Conservation (phyloP, 2,797 vertebrate genomes). For the Galaxias olidus region DNA sequence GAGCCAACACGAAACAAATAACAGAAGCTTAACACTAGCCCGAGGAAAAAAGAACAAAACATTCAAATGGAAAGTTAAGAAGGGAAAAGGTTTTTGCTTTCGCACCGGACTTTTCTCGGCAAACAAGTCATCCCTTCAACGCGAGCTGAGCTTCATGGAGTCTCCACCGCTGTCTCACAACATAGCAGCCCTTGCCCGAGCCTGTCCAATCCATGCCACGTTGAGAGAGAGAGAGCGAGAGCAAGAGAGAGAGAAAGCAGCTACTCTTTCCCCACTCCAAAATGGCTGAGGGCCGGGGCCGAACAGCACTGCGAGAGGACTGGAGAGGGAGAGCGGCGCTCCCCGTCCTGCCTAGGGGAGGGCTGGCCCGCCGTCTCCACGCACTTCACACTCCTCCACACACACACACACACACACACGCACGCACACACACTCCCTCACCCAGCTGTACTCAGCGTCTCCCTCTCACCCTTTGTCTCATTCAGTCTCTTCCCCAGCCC, state of each 20-base stretch:
- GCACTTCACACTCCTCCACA: no score
- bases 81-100: conserved; percentile 62
- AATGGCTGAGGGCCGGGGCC: conserved; percentile 79
- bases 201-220: conserved; percentile 77
- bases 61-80: conserved; percentile 61
- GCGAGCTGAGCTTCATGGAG: conserved; percentile 57
- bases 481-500: conserved; percentile 57
- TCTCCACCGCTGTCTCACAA: conserved; percentile 60
- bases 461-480: conserved; percentile 57
- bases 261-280: conserved; percentile 73
- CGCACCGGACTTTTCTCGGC: conserved; percentile 62
- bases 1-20: conserved; percentile 45
- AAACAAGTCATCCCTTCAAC: conserved; percentile 72
- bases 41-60: conserved; percentile 42
- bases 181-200: conserved; percentile 60
- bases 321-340: conserved; percentile 63
- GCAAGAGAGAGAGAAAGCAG: conserved; percentile 40
- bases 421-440: conserved; percentile 7
- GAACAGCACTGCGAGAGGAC: conserved; percentile 59
- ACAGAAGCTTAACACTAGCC: conserved; percentile 56
- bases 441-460: conserved; percentile 47
- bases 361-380: conserved; percentile 38
- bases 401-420: neutral
- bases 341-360: conserved; percentile 63
- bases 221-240: conserved; percentile 62